A percentile compares a stretch with the other conserved stretches of the same genome.
Conservation (phyloP, 2,888 invertebrate genomes). For the Nemurella pictetii region DNA sequence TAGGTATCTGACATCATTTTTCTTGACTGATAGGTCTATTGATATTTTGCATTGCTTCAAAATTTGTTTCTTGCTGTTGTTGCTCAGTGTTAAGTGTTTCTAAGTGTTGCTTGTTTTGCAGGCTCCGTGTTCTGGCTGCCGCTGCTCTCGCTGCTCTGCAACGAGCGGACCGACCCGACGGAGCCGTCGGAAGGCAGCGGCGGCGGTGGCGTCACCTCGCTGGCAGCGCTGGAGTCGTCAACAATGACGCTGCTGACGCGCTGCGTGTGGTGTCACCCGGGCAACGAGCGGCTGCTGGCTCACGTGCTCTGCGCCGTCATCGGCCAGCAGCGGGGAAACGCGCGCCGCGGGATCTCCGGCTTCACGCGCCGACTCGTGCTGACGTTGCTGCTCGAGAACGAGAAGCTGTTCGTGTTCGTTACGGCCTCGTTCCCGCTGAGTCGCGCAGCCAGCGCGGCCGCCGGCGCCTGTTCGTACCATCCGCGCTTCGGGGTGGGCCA, state of each 20-base stretch:
- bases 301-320: constrained; percentile 77
- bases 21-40: too few species aligned
- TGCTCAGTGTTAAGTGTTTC: too few species aligned
- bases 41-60: too few species aligned
- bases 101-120: too few species aligned
- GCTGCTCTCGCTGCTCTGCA: constrained; percentile 73
- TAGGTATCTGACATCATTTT: too few species aligned
- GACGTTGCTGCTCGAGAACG: constrained; percentile 83
- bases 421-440: constrained; percentile 47
- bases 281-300: constrained; percentile 82
- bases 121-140: constrained; percentile 84
- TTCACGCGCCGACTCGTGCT: constrained; percentile 85
- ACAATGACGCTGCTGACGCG: constrained; percentile 81
- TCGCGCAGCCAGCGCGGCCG: constrained; percentile 17
- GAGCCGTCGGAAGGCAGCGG: constrained; percentile 40
- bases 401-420: constrained; percentile 78
- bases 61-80: too few species aligned
- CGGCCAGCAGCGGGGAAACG: constrained; percentile 58
- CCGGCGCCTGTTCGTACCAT: constrained; percentile 52
- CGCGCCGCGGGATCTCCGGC: constrained; percentile 71
- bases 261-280: constrained; percentile 81
- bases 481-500: constrained; percentile 74
- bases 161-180: constrained; percentile 43
- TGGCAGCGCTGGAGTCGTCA: constrained; percentile 65
- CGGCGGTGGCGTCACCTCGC: constrained; percentile 46